Conservation (phyloP, 2,113 vertebrate species). For the Triplophysa siluroides region DNA sequence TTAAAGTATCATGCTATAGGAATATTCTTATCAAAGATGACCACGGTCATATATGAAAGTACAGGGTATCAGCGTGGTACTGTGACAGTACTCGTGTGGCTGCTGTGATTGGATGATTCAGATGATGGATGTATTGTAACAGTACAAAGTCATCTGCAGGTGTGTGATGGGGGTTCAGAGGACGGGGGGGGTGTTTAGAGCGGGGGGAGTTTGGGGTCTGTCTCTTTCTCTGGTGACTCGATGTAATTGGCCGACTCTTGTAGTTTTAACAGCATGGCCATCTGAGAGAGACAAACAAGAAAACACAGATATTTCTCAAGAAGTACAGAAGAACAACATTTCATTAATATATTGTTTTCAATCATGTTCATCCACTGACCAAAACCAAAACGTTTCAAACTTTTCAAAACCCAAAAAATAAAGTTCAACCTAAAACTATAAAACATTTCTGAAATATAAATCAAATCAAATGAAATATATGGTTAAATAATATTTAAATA, state of each 20-base stretch:
- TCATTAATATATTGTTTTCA: not conserved
- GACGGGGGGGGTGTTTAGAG: conserved; percentile 58
- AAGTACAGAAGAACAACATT: not conserved
- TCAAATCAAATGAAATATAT: too few relatives aligned
- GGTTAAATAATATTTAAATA: too few relatives aligned
- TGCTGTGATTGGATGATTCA: not conserved
- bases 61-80: not conserved
- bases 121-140: conserved; percentile 6
- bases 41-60: not conserved
- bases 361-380: not conserved
- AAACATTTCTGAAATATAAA: too few relatives aligned
- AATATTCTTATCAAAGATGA: not conserved
- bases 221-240: conserved; percentile 93
- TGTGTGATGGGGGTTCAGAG: conserved; percentile 15
- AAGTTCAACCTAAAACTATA: too few relatives aligned
- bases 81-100: not conserved
- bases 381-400: too few relatives aligned
- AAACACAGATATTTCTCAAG: conserved; percentile 13
- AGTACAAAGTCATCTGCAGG: conserved; percentile 43
- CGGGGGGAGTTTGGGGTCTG: conserved; percentile 85
- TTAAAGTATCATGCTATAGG: conserved; percentile 2
- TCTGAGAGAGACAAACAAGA: conserved; percentile 70
- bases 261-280: conserved; percentile 98
- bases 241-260: conserved; percentile 98
- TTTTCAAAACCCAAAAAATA: too few relatives aligned